These are phyloP conservation scores for Plebejus anna DNA, from an alignment of 2,888 invertebrate species.

Conservation along the genomic window DNA sequence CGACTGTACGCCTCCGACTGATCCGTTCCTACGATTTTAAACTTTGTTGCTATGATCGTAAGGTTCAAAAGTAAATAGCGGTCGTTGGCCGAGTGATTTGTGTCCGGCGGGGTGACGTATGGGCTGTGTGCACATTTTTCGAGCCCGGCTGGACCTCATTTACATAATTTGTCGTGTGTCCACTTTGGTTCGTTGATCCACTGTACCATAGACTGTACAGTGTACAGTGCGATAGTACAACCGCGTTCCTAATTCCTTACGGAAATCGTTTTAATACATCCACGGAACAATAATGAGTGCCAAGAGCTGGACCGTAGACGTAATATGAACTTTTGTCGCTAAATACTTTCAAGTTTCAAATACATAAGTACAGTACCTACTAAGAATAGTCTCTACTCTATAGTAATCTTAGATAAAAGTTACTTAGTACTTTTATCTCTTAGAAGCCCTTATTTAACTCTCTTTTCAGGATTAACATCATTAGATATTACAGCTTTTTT, in stretches of 20 bases:
- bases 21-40: neutral
- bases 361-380: no score
- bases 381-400: no score
- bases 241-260: neutral
- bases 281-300: no score
- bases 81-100: neutral
- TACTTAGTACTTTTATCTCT: no score
- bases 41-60: neutral
- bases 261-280: no score
- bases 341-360: no score
- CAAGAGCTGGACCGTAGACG: no score
- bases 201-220: neutral
- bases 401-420: no score
- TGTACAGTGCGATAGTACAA: neutral
- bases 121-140: neutral
- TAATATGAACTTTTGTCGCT: no score
- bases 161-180: slow-evolving; percentile 2
- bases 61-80: neutral
- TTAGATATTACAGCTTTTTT: no score
- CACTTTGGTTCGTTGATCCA: neutral
- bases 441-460: no score
- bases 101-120: slow-evolving; percentile 4
- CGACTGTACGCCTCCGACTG: neutral
- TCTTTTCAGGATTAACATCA: no score
- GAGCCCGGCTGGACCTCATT: neutral